phyloP scores from a whole-genome alignment of 2,113 vertebrate genomes.

The Antennarius striatus region DNA sequence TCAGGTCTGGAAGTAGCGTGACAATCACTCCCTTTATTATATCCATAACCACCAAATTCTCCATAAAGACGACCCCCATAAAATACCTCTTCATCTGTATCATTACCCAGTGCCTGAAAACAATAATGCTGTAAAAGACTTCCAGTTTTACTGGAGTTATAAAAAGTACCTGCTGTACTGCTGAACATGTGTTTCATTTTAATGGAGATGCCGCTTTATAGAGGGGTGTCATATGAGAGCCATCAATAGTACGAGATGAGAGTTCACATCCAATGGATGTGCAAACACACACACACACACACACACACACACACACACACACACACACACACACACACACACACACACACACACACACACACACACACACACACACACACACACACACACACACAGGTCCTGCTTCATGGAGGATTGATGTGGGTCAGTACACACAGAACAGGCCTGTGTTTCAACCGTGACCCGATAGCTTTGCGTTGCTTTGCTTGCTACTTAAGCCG shows the following conservation, averaged over 20 bases:
- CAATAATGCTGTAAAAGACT: constrained; percentile 80
- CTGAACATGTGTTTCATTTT: constrained; percentile 70
- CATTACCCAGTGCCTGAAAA: constrained; percentile 74
- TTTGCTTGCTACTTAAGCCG: constrained; percentile 69
- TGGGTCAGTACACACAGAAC: constrained; percentile 43
- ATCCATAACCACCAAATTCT: constrained; percentile 64
- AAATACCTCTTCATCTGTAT: constrained; percentile 71
- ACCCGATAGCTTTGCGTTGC: constrained; percentile 63
- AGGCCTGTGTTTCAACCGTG: constrained; percentile 62
- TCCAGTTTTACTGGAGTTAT: constrained; percentile 77
- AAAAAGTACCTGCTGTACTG: constrained; percentile 67
- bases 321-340: neutral
- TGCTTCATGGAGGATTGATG: constrained; percentile 52
- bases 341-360: neutral
- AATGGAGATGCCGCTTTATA: constrained; percentile 77
- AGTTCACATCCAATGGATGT: constrained; percentile 61
- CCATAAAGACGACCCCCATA: constrained; percentile 76
- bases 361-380: constrained; percentile 12
- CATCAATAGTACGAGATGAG: constrained; percentile 70
- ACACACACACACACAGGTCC: constrained; percentile 6
- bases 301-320: constrained; percentile 7
- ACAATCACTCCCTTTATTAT: constrained; percentile 70
- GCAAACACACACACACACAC: constrained; percentile 48
- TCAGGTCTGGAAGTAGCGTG: constrained; percentile 68
- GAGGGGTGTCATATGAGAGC: constrained; percentile 72